These are phyloP conservation scores for Hystrix cristata DNA, from an alignment of 2,113 vertebrate genomes.

Conservation along the genomic window DNA sequence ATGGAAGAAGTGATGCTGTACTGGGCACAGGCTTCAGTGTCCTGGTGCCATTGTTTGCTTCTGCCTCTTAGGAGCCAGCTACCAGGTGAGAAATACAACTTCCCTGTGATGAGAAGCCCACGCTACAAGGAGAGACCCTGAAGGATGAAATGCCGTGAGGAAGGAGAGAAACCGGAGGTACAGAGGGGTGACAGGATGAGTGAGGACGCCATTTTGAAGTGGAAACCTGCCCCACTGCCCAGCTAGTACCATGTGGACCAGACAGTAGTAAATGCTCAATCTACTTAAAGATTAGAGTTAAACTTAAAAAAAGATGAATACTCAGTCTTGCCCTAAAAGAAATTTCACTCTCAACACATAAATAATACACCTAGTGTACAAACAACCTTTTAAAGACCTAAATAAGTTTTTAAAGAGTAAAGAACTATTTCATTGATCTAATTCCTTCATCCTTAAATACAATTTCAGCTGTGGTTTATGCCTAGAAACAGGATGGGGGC, in stretches of 20 bases:
- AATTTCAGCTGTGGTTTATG: background rate
- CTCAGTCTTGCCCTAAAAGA: background rate
- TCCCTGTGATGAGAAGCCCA: background rate
- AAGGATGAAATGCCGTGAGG: background rate
- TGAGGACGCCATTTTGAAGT: background rate
- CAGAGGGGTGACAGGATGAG: background rate
- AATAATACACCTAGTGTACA: background rate
- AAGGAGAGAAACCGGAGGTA: background rate
- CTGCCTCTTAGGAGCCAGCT: background rate
- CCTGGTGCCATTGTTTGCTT: background rate
- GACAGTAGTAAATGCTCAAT: background rate
- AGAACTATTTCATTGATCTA: background rate
- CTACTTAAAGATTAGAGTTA: background rate
- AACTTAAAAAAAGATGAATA: background rate
- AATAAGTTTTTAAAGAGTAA: background rate
- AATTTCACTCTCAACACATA: background rate
- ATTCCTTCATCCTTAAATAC: background rate
- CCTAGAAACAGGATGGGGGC: background rate
- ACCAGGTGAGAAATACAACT: background rate
- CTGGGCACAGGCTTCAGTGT: background rate
- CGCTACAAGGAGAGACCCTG: fast-evolving
- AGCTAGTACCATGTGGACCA: background rate
- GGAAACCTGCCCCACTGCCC: background rate
- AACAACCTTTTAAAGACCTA: background rate
- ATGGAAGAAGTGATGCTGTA: background rate